Conservation (phyloP, 2,113 vertebrate genomes). For the Chascanopsetta lugubris region DNA sequence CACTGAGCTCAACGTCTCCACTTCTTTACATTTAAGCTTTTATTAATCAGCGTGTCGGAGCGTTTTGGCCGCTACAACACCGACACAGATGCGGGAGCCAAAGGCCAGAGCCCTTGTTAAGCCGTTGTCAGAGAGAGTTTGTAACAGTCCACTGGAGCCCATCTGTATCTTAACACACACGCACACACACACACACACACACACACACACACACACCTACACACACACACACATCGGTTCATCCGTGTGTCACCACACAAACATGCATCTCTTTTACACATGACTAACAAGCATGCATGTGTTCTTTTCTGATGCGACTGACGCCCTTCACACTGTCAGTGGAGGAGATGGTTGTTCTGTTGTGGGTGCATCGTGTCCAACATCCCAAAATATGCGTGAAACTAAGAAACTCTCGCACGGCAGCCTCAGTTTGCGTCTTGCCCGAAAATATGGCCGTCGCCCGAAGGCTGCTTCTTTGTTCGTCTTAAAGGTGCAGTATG, state of each 20-base stretch:
- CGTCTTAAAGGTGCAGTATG: too few relatives aligned
- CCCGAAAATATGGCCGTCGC: too few relatives aligned
- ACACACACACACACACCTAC: conserved; percentile 11
- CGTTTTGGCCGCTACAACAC: conserved; percentile 60
- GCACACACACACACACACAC: conserved; percentile 21
- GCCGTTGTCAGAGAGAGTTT: conserved; percentile 76
- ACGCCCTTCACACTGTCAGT: too few relatives aligned
- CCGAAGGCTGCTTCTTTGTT: too few relatives aligned
- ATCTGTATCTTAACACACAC: conserved; percentile 59
- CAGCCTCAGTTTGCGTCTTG: too few relatives aligned
- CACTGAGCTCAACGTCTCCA: background rate
- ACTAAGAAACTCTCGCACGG: too few relatives aligned
- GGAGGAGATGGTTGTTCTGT: too few relatives aligned
- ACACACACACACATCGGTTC: conserved; percentile 8
- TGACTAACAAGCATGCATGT: background rate
- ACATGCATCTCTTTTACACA: background rate
- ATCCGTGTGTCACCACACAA: conserved; percentile 2
- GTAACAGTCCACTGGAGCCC: conserved; percentile 74
- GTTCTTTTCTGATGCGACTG: background rate
- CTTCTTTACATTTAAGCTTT: conserved; percentile 15
- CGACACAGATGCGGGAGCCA: conserved; percentile 69
- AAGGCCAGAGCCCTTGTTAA: conserved; percentile 75
- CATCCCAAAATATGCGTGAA: too few relatives aligned
- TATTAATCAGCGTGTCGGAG: conserved; percentile 39
- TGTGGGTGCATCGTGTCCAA: too few relatives aligned